A percentile compares a stretch with the other conserved stretches of the same genome.
phyloP scores from a whole-genome alignment of 1,140 invertebrate genomes.

The Pseudoatta argentina region DNA sequence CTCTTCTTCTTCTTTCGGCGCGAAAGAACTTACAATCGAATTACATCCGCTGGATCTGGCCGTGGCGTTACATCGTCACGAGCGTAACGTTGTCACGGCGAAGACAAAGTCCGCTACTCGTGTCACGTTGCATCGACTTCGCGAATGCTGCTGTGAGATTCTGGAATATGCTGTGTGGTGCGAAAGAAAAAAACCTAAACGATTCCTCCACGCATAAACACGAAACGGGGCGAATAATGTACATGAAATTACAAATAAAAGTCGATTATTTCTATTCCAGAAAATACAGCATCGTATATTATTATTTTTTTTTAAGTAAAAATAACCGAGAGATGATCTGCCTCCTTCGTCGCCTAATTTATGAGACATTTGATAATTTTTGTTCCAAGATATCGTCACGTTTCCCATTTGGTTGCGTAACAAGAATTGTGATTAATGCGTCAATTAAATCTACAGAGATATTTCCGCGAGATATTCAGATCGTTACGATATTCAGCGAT shows the following conservation, averaged over 20 bases:
- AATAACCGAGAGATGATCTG: too few relatives aligned
- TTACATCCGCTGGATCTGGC: slow-evolving; percentile 50
- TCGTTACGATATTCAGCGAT: neutral
- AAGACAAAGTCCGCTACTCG: slow-evolving; percentile 33
- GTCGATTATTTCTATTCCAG: neutral
- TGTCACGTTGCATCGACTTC: slow-evolving; percentile 31
- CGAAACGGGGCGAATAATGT: neutral
- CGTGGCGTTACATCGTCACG: slow-evolving; percentile 53
- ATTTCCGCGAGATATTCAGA: neutral
- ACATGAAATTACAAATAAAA: neutral
- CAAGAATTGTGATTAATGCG: neutral
- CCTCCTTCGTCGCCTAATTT: neutral
- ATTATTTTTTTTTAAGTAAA: too few relatives aligned
- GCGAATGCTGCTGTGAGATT: slow-evolving; percentile 15
- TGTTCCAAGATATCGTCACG: neutral
- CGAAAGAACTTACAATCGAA: slow-evolving; percentile 67
- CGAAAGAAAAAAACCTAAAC: neutral
- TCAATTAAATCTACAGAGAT: neutral
- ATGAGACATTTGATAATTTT: neutral
- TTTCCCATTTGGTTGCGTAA: neutral
- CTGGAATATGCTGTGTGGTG: neutral
- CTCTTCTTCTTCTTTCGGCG: slow-evolving; percentile 54
- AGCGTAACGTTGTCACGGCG: slow-evolving; percentile 19
- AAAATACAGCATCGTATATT: too few relatives aligned
- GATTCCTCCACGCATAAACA: neutral